Conservation (phyloP, 1,140 invertebrate genomes). For the Leptinotarsa defecta region DNA sequence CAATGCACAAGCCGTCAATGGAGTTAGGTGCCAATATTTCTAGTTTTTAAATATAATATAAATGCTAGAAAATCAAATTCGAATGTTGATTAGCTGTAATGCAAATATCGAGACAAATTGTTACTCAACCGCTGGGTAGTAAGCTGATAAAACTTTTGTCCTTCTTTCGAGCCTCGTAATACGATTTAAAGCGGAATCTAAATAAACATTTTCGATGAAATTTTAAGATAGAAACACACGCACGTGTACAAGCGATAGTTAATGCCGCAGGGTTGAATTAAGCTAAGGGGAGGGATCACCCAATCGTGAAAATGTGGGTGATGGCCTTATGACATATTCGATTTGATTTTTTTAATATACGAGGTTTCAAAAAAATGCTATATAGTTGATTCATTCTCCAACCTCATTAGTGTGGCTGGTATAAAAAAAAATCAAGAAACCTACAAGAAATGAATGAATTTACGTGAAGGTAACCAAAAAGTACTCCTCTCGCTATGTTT, state of each 20-base stretch:
- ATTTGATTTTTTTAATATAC: background rate
- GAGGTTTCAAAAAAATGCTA: background rate
- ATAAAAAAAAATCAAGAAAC: too few relatives aligned
- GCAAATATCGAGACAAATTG: background rate
- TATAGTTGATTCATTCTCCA: too few relatives aligned
- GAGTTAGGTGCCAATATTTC: too few relatives aligned
- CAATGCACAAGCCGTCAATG: too few relatives aligned
- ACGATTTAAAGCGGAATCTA: constrained; percentile 30
- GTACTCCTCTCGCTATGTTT: too few relatives aligned
- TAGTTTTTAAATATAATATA: too few relatives aligned
- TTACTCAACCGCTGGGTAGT: background rate
- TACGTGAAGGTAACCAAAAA: too few relatives aligned
- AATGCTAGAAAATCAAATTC: too few relatives aligned
- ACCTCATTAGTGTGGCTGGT: too few relatives aligned
- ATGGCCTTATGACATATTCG: background rate
- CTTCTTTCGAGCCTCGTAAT: background rate
- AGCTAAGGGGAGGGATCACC: constrained; percentile 17
- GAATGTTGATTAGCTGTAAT: too few relatives aligned
- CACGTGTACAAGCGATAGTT: constrained; percentile 7
- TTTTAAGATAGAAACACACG: constrained; percentile 41
- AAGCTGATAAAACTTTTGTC: background rate
- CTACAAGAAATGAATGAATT: too few relatives aligned
- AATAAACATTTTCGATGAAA: constrained; percentile 39
- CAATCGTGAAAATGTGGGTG: constrained; percentile 7
- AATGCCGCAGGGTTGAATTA: constrained; percentile 34